Evolutionary conservation across 1,140 invertebrate genomes (phyloP).

Genomic region (Sycobia sp.): DNA sequence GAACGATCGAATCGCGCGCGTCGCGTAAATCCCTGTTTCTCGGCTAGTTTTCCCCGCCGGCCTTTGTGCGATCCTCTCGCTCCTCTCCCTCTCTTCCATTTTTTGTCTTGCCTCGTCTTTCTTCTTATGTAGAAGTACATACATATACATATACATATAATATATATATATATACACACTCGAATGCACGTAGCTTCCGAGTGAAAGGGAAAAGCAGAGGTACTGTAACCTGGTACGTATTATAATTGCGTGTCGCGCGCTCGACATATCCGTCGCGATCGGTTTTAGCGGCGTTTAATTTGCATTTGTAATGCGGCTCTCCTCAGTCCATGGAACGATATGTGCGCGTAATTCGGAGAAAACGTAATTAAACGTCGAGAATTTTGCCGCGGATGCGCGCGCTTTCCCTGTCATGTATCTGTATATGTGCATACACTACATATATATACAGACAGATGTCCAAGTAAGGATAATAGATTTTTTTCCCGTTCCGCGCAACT

Average conservation of each 20-base stretch:
- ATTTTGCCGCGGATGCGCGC: background rate
- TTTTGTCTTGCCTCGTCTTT: background rate
- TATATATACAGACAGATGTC: no score
- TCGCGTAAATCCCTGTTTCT: constrained; percentile 12
- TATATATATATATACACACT: no score
- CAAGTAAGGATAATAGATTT: no score
- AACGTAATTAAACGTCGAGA: constrained; percentile 23
- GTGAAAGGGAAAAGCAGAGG: no score
- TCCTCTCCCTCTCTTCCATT: background rate
- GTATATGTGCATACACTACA: no score
- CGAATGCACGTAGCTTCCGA: background rate
- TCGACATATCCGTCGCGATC: no score
- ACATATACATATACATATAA: no score
- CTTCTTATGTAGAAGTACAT: no score
- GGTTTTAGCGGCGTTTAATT: constrained; percentile 23
- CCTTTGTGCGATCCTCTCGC: background rate
- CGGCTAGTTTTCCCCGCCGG: background rate
- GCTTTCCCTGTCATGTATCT: no score
- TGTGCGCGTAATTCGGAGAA: background rate
- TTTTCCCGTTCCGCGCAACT: no score
- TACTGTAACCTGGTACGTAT: no score
- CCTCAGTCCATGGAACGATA: no score
- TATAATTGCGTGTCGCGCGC: constrained; percentile 2
- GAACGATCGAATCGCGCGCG: constrained; percentile 28
- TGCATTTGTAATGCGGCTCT: constrained; percentile 28